Percentiles rank a stretch among this genome's conserved stretches.
Evolutionary conservation across 2,113 vertebrate species (phyloP).

Genomic region (Acinonyx jubatus): DNA sequence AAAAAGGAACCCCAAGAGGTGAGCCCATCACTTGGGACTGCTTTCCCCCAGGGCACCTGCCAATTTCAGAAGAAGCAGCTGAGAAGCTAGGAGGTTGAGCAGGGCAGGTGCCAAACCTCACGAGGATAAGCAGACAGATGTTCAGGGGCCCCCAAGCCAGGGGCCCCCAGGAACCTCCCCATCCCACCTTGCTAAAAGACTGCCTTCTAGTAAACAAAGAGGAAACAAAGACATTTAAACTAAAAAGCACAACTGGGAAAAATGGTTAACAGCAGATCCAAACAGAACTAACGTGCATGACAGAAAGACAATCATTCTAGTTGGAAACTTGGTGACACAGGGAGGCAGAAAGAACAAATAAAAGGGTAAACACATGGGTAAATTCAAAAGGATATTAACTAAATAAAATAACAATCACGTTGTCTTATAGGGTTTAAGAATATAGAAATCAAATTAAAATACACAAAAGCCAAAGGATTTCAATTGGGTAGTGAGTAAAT

Average conservation of each 20-base stretch:
- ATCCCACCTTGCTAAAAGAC: not conserved
- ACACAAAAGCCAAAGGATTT: not conserved
- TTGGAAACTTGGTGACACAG: not conserved
- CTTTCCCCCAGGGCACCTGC: not conserved
- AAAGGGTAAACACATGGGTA: not conserved
- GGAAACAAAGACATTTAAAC: not conserved
- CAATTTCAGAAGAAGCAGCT: not conserved
- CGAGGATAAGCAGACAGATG: not conserved
- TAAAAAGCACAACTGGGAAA: not conserved
- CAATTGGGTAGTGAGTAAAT: not conserved
- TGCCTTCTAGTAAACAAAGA: not conserved
- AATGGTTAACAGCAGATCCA: not conserved
- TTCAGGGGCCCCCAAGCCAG: not conserved
- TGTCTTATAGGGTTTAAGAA: not conserved
- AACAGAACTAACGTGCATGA: not conserved
- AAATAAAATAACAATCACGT: not conserved
- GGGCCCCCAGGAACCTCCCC: not conserved
- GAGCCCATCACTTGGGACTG: not conserved
- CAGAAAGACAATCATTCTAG: not conserved
- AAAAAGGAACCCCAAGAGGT: not conserved
- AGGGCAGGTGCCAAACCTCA: not conserved
- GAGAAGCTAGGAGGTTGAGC: not conserved
- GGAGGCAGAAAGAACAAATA: not conserved
- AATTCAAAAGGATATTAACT: not conserved
- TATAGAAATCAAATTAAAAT: conserved; percentile 29